Evolutionary conservation across 2,113 vertebrate species (phyloP).

Genomic region (Ctenodactylus gundi): DNA sequence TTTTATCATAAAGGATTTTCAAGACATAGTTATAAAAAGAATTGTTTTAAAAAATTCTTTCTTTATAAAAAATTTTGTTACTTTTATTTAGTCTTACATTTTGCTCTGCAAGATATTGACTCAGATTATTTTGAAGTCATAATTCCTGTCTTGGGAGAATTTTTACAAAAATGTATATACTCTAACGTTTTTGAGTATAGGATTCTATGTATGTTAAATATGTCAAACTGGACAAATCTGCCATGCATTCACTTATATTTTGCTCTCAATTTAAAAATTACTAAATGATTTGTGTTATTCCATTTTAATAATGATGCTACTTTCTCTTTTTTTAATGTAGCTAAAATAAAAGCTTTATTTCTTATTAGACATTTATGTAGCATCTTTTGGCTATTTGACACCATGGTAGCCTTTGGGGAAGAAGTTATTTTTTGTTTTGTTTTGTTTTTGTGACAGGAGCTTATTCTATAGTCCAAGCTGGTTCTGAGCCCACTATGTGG

Average conservation of each 20-base stretch:
- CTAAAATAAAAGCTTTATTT: no score
- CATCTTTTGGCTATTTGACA: neutral
- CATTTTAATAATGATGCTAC: neutral
- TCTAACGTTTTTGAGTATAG: neutral
- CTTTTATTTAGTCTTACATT: neutral
- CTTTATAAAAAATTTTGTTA: neutral
- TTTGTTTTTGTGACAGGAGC: no score
- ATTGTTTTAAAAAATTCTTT: no score
- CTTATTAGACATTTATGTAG: conserved; percentile 30
- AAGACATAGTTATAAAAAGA: conserved; percentile 30
- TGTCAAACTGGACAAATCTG: neutral
- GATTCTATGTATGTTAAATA: neutral
- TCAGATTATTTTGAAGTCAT: neutral
- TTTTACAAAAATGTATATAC: neutral
- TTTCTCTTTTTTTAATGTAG: no score
- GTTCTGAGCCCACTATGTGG: no score
- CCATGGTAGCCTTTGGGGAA: neutral
- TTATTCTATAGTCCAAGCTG: no score
- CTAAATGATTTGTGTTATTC: neutral
- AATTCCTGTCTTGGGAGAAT: neutral
- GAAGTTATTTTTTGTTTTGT: no score
- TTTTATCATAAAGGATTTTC: conserved; percentile 9
- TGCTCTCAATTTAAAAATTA: conserved; percentile 7
- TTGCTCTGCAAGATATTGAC: neutral
- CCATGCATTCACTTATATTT: neutral